These are phyloP conservation scores for Gila orcuttii DNA, from an alignment of 2,113 vertebrate genomes.

Conservation along the genomic window DNA sequence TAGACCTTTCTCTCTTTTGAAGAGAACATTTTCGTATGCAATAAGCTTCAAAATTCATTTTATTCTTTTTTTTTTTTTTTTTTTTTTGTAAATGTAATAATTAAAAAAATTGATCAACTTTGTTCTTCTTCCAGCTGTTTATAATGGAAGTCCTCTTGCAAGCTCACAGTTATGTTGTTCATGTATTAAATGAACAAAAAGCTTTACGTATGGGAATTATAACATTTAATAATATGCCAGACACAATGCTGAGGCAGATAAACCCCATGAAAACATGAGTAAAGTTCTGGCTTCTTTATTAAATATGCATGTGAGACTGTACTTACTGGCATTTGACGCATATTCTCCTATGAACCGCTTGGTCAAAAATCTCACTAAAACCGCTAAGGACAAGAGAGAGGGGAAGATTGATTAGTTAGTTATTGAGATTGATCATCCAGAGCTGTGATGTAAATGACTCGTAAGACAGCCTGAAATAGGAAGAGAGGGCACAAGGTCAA, in stretches of 20 bases:
- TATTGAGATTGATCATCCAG: conserved; percentile 3
- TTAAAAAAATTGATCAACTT: too few relatives aligned
- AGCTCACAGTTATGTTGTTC: neutral
- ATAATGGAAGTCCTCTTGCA: neutral
- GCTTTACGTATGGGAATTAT: neutral
- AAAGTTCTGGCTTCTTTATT: conserved; percentile 6
- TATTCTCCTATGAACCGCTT: conserved; percentile 80
- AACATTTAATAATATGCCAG: conserved; percentile 28
- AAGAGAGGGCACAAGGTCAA: conserved; percentile 14
- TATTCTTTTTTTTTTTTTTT: too few relatives aligned
- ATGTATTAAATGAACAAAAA: conserved; percentile 12
- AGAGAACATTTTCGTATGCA: neutral
- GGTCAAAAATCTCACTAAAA: conserved; percentile 78
- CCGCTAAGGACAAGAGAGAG: conserved; percentile 62
- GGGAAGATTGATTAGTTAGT: neutral
- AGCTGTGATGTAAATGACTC: conserved; percentile 7
- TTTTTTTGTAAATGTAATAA: neutral
- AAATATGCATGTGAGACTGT: conserved; percentile 45
- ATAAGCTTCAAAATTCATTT: neutral
- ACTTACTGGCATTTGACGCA: conserved; percentile 77
- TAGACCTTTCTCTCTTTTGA: neutral
- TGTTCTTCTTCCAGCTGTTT: neutral
- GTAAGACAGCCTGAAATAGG: neutral
- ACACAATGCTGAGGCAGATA: neutral
- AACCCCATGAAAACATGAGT: conserved; percentile 7